Conservation (phyloP, 2,113 vertebrate species). For the Crotophaga sulcirostris region DNA sequence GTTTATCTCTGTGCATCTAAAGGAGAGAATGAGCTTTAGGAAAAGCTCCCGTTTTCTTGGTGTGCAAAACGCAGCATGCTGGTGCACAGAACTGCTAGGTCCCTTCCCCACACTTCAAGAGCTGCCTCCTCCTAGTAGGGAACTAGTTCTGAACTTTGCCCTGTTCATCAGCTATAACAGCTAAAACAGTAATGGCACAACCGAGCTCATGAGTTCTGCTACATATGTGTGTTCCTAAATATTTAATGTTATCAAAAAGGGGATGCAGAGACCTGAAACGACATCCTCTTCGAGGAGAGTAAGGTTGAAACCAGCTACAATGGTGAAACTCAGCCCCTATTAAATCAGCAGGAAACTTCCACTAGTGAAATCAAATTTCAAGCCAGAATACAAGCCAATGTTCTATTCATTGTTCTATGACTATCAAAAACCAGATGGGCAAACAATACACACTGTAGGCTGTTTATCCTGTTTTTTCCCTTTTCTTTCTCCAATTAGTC, state of each 20-base stretch:
- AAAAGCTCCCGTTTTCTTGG: background rate
- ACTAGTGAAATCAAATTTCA: background rate
- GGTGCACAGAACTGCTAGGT: background rate
- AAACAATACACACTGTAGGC: background rate
- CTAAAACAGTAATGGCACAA: background rate
- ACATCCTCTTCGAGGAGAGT: background rate
- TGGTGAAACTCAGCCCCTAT: background rate
- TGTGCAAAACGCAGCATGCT: accelerated
- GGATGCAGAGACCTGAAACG: background rate
- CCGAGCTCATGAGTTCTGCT: background rate
- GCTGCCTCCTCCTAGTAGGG: background rate
- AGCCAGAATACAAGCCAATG: background rate
- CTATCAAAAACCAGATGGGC: background rate
- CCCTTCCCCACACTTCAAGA: background rate
- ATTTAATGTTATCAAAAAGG: background rate
- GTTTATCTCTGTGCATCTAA: background rate
- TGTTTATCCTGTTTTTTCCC: background rate
- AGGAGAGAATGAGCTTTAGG: background rate
- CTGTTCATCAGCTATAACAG: background rate
- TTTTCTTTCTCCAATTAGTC: background rate
- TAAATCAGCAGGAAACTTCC: background rate
- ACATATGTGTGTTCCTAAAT: background rate
- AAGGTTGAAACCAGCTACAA: background rate
- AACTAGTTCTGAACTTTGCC: background rate
- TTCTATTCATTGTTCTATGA: background rate